Conservation (phyloP, 2,113 vertebrate species). For the Pygoscelis antarcticus region DNA sequence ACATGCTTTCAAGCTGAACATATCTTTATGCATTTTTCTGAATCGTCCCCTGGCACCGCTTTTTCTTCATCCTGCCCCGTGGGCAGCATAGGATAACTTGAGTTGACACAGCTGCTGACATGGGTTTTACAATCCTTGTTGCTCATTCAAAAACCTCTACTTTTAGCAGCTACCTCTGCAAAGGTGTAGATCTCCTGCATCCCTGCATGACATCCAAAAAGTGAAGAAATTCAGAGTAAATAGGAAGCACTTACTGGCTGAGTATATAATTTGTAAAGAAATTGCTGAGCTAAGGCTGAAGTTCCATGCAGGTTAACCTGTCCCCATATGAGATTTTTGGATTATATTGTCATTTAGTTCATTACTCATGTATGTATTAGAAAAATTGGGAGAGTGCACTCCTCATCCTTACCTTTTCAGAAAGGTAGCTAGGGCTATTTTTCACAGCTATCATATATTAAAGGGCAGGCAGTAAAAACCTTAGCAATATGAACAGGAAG, state of each 20-base stretch:
- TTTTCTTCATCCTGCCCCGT: background rate
- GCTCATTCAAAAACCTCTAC: background rate
- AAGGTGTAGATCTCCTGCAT: background rate
- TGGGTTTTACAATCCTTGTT: background rate
- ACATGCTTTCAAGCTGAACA: background rate
- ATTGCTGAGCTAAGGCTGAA: background rate
- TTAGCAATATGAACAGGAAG: background rate
- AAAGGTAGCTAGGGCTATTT: background rate
- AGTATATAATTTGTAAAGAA: background rate
- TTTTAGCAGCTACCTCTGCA: background rate
- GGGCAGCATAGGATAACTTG: background rate
- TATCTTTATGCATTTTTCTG: background rate
- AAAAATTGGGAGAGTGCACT: background rate
- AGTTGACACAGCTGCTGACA: background rate
- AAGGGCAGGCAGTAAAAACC: background rate
- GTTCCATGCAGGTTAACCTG: background rate
- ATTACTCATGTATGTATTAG: background rate
- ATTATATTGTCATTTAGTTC: background rate
- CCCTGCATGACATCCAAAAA: background rate
- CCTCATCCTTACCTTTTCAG: background rate
- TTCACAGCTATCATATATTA: background rate
- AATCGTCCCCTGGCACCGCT: background rate
- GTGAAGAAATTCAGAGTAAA: background rate
- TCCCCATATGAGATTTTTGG: background rate
- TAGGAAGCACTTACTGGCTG: background rate